phyloP scores from a whole-genome alignment of 23 tunicate species.

The Halocynthia aurantium region DNA sequence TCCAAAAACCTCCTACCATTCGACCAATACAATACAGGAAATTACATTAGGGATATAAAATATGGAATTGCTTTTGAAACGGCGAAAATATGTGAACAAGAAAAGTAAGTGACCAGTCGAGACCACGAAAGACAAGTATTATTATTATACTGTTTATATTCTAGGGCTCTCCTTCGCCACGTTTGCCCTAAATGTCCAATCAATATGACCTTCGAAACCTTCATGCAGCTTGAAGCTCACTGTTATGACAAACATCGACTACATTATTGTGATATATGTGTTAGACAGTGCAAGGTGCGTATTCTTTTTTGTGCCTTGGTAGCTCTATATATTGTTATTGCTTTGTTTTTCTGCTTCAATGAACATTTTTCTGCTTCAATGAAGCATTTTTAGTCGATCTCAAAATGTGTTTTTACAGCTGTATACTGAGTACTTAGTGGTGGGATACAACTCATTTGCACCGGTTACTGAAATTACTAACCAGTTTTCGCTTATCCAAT shows the following conservation, averaged over 20 bases:
- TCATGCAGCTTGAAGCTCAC: slow-evolving; percentile 32
- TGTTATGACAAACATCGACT: slow-evolving; percentile 44
- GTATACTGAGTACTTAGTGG: too few relatives aligned
- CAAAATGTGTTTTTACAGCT: too few relatives aligned
- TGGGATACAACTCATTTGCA: too few relatives aligned
- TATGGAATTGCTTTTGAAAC: slow-evolving; percentile 56
- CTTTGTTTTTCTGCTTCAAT: too few relatives aligned
- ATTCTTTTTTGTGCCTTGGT: too few relatives aligned
- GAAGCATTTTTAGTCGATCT: too few relatives aligned
- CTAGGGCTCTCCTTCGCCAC: slow-evolving; percentile 35
- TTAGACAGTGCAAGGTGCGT: slow-evolving; percentile 66
- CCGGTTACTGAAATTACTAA: too few relatives aligned
- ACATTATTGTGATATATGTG: slow-evolving; percentile 56
- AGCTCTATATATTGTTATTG: too few relatives aligned
- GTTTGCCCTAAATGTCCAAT: slow-evolving; percentile 23
- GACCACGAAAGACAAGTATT: not conserved
- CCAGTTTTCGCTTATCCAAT: too few relatives aligned
- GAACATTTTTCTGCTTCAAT: too few relatives aligned
- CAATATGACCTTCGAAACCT: slow-evolving; percentile 16
- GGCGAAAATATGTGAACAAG: slow-evolving; percentile 20
- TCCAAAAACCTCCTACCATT: slow-evolving; percentile 20
- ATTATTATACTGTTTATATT: not conserved
- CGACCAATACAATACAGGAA: slow-evolving; percentile 9
- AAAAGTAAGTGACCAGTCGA: slow-evolving; percentile 26
- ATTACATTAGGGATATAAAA: slow-evolving; percentile 41